Conservation (phyloP, 2,113 vertebrate species). For the Heterotis niloticus region DNA sequence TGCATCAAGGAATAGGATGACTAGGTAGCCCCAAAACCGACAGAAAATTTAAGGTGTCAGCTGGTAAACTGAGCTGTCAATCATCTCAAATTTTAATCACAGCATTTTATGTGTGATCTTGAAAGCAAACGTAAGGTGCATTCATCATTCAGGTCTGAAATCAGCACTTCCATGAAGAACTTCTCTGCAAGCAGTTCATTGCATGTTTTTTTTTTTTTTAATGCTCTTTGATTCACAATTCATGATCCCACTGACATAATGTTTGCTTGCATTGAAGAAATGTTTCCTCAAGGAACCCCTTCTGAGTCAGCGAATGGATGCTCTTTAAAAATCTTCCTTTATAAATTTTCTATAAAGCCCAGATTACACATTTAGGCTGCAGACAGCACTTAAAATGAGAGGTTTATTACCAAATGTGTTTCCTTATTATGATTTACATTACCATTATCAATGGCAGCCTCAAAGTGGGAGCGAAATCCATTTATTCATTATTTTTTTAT, state of each 20-base stretch:
- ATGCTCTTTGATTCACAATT: not conserved
- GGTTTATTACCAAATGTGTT: not conserved
- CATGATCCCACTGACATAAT: too few species aligned
- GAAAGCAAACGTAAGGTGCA: too few species aligned
- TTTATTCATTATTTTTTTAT: too few species aligned
- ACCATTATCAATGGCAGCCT: not conserved
- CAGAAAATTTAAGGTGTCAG: too few species aligned
- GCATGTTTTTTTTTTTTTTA: not conserved
- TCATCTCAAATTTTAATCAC: too few species aligned
- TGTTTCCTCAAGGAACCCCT: constrained; percentile 8
- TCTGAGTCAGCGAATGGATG: not conserved
- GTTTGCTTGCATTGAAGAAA: not conserved
- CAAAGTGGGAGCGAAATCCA: not conserved
- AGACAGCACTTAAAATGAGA: not conserved
- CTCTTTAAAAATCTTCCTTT: not conserved
- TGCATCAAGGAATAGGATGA: too few species aligned
- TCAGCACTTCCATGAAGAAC: too few species aligned
- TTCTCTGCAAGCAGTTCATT: not conserved
- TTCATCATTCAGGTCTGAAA: too few species aligned
- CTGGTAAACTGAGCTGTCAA: too few species aligned
- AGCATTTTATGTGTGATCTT: too few species aligned
- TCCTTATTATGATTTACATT: not conserved
- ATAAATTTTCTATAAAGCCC: not conserved
- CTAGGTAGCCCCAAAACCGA: too few species aligned
- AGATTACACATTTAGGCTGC: not conserved